Evolutionary conservation across 2,888 invertebrate genomes (phyloP).

Genomic region (Eucera pruinosa): DNA sequence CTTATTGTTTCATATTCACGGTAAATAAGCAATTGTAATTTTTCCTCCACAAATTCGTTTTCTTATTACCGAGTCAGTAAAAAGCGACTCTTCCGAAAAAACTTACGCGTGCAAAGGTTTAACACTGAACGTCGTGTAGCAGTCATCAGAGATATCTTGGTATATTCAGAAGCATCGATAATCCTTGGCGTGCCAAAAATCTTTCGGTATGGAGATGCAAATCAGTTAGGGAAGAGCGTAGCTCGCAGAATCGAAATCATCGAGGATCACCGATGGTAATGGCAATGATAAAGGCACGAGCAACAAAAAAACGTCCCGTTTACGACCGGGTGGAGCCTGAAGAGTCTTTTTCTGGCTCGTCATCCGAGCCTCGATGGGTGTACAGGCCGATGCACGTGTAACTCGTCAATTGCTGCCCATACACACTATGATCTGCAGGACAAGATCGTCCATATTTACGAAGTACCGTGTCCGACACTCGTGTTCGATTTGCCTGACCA

Average conservation of each 20-base stretch:
- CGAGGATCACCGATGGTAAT: constrained; percentile 26
- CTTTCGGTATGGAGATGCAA: constrained; percentile 8
- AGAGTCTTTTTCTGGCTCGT: constrained; percentile 18
- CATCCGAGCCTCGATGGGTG: constrained; percentile 40
- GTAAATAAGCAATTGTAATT: too few relatives aligned
- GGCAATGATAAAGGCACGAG: constrained; percentile 44
- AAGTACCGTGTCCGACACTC: constrained; percentile 52
- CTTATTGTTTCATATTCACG: too few relatives aligned
- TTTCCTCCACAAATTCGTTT: too few relatives aligned
- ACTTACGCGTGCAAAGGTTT: too few relatives aligned
- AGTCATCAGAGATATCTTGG: background rate
- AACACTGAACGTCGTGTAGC: background rate
- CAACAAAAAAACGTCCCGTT: constrained; percentile 46
- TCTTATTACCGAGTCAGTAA: too few relatives aligned
- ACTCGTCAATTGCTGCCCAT: constrained; percentile 56
- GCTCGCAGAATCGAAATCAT: constrained; percentile 45
- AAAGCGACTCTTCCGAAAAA: too few relatives aligned
- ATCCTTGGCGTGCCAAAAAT: constrained; percentile 24
- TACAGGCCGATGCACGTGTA: constrained; percentile 44
- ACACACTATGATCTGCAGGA: constrained; percentile 34
- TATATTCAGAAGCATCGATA: background rate
- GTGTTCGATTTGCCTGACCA: constrained; percentile 62
- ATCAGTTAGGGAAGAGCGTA: constrained; percentile 19
- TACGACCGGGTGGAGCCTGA: constrained; percentile 26
- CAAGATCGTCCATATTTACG: constrained; percentile 60